Evolutionary conservation across 2,113 vertebrate species (phyloP).

Genomic region (Microtus richardsoni): DNA sequence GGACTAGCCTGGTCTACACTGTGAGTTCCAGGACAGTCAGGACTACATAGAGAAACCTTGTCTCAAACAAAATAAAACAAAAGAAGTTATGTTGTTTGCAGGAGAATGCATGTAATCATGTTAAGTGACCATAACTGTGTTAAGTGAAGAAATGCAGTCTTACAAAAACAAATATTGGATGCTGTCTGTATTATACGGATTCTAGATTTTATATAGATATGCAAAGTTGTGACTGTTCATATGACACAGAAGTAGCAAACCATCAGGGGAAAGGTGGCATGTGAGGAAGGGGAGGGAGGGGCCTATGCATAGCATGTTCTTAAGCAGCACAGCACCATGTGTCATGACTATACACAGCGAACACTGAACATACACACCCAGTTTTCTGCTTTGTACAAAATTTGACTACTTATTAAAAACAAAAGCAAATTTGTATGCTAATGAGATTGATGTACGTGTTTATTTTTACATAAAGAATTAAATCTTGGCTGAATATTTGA

Average conservation of each 20-base stretch:
- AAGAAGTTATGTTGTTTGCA: neutral
- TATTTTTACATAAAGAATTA: neutral
- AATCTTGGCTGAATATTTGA: neutral
- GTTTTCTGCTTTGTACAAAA: neutral
- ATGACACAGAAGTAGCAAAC: neutral
- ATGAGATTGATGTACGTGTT: neutral
- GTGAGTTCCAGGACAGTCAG: neutral
- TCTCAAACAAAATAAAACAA: neutral
- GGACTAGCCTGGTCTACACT: neutral
- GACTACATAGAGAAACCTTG: neutral
- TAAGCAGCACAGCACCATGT: neutral
- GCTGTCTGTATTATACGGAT: neutral
- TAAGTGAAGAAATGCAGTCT: neutral
- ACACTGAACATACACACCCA: neutral
- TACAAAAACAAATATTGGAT: neutral
- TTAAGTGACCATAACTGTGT: neutral
- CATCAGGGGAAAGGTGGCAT: neutral
- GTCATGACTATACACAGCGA: neutral
- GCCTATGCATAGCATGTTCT: neutral
- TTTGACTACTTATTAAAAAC: neutral
- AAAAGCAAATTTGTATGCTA: neutral
- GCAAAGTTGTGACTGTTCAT: neutral
- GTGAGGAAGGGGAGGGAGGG: neutral
- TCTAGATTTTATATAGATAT: neutral
- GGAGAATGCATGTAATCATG: neutral